These are phyloP conservation scores for Coelopa pilipes DNA, from an alignment of 2,888 invertebrate genomes.

Conservation along the genomic window DNA sequence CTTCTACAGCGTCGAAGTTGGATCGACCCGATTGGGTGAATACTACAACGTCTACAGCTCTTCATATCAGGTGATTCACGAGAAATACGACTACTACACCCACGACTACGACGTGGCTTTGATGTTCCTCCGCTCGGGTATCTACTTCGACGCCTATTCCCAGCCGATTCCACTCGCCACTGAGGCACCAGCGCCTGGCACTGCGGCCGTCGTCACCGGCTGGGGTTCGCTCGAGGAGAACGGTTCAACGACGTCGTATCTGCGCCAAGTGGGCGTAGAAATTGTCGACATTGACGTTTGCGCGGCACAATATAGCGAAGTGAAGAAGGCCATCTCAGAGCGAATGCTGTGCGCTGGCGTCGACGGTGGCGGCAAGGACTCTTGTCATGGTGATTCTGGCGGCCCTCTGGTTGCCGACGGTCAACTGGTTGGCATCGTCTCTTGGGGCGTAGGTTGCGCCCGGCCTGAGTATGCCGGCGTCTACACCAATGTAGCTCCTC, in stretches of 20 bases:
- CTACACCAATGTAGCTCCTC: slow-evolving; percentile 36
- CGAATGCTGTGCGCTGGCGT: slow-evolving; percentile 60
- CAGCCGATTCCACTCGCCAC: slow-evolving; percentile 72
- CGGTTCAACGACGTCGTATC: slow-evolving; percentile 42
- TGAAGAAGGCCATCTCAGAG: slow-evolving; percentile 43
- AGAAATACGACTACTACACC: slow-evolving; percentile 28
- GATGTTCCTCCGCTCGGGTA: slow-evolving; percentile 28
- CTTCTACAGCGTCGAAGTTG: slow-evolving; percentile 39
- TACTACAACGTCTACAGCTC: slow-evolving; percentile 23
- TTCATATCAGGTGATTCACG: slow-evolving; percentile 28
- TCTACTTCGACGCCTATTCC: slow-evolving; percentile 54
- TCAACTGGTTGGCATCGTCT: slow-evolving; percentile 59
- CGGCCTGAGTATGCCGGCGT: slow-evolving; percentile 38
- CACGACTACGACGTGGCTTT: slow-evolving; percentile 44
- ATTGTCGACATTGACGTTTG: slow-evolving; percentile 50
- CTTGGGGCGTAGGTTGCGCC: slow-evolving; percentile 60
- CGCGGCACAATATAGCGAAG: slow-evolving; percentile 31
- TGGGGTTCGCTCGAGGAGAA: slow-evolving; percentile 54
- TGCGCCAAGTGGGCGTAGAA: slow-evolving; percentile 54
- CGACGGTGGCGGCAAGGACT: slow-evolving; percentile 54
- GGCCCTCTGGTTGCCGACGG: slow-evolving; percentile 56
- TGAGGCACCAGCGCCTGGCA: slow-evolving; percentile 51
- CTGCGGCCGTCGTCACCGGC: slow-evolving; percentile 52
- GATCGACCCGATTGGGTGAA: slow-evolving; percentile 31
- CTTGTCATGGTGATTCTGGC: slow-evolving; percentile 63